These are phyloP conservation scores for Clavelina lepadiformis DNA, from an alignment of 23 tunicate genomes.

Conservation along the genomic window DNA sequence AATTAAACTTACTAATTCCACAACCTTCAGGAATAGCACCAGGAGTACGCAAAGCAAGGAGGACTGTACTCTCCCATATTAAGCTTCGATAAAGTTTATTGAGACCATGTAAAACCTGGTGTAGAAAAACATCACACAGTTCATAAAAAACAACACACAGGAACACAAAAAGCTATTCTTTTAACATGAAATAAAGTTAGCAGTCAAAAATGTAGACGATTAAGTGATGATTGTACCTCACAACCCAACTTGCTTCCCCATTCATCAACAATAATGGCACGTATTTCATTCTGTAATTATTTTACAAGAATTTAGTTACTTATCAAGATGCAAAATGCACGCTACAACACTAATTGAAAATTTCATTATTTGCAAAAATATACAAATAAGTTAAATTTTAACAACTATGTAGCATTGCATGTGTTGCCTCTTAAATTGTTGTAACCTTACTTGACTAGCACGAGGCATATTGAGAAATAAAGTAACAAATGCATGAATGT, in stretches of 20 bases:
- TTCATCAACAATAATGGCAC: conserved; percentile 54
- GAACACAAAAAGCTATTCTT: too few species aligned
- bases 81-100: conserved; percentile 72
- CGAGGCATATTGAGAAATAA: conserved; percentile 68
- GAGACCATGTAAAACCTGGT: conserved; percentile 52
- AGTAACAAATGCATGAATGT: conserved; percentile 77
- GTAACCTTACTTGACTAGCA: conserved; percentile 53
- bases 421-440: too few species aligned
- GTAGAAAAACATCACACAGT: too few species aligned
- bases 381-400: too few species aligned
- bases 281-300: conserved; percentile 70
- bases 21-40: conserved; percentile 53
- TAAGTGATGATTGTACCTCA: conserved; percentile 26
- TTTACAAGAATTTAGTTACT: not conserved
- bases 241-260: conserved; percentile 78
- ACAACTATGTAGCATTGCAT: too few species aligned
- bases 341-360: not conserved
- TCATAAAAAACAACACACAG: too few species aligned
- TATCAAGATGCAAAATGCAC: not conserved
- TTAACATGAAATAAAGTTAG: not conserved
- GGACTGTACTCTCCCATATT: conserved; percentile 91
- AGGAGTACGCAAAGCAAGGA: conserved; percentile 75
- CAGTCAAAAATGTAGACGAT: not conserved
- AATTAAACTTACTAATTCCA: conserved; percentile 30
- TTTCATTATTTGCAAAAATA: too few species aligned